Percentiles rank a stretch among this genome's conserved stretches.
Conservation (phyloP, 2,797 vertebrate genomes). For the Phoxinus dragarum region DNA sequence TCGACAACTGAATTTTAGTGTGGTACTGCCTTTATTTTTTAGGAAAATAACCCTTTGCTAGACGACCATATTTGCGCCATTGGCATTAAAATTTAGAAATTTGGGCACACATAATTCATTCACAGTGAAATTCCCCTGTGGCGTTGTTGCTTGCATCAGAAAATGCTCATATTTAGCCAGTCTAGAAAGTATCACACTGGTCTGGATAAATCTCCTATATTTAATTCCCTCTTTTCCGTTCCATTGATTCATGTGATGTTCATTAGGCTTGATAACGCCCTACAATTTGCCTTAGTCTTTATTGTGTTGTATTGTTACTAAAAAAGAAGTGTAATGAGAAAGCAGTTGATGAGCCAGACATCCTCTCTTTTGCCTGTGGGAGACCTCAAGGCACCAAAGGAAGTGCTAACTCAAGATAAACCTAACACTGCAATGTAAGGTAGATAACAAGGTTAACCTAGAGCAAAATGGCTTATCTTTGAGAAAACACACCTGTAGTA, state of each 20-base stretch:
- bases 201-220: constrained; percentile 15
- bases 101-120: constrained; percentile 18
- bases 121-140: not conserved
- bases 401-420: constrained; percentile 66
- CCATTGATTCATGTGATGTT: constrained; percentile 30
- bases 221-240: not conserved
- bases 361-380: constrained; percentile 52
- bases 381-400: constrained; percentile 53
- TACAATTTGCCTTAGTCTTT: not conserved
- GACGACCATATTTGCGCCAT: not conserved
- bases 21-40: not conserved
- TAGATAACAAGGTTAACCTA: constrained; percentile 64
- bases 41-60: not conserved
- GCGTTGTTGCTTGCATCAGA: constrained; percentile 15
- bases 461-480: constrained; percentile 62
- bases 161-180: not conserved
- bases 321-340: constrained; percentile 58
- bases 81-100: not conserved
- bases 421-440: constrained; percentile 56
- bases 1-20: too few species aligned
- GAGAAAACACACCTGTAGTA: constrained; percentile 60
- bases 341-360: constrained; percentile 54
- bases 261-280: not conserved
- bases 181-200: not conserved
- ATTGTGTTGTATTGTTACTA: constrained; percentile 44